These are phyloP conservation scores for Crotalus horridus DNA, from an alignment of 2,113 vertebrate species.

Conservation along the genomic window DNA sequence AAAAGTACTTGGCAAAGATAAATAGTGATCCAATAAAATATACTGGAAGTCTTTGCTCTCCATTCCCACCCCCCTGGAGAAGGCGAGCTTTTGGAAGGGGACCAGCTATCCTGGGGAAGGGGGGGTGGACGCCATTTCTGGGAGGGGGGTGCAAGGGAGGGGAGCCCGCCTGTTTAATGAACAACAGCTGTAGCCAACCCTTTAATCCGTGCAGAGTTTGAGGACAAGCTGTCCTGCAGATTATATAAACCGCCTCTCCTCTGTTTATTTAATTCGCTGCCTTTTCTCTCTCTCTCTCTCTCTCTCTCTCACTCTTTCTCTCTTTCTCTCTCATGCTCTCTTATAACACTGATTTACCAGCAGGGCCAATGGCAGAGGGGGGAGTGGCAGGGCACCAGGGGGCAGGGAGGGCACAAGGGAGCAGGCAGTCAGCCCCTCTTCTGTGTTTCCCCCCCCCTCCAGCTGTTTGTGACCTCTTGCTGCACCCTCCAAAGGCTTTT, in stretches of 20 bases:
- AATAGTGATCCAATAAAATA: slow-evolving; percentile 35
- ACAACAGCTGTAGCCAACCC: slow-evolving; percentile 42
- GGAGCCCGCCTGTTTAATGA: slow-evolving; percentile 59
- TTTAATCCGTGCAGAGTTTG: slow-evolving; percentile 63
- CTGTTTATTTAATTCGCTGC: slow-evolving; percentile 65
- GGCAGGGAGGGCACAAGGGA: neutral
- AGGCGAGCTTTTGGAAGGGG: neutral
- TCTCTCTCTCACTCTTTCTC: neutral
- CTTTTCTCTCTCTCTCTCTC: no score
- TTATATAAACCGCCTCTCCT: slow-evolving; percentile 67
- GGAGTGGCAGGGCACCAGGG: slow-evolving; percentile 30
- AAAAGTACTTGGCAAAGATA: slow-evolving; percentile 50
- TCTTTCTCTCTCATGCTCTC: slow-evolving; percentile 1
- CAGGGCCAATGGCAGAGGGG: slow-evolving; percentile 47
- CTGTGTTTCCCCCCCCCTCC: neutral
- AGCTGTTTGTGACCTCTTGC: neutral
- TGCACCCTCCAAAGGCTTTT: neutral
- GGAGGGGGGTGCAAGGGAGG: neutral
- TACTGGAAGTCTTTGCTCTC: neutral
- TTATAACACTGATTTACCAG: slow-evolving; percentile 49
- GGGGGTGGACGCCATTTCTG: neutral
- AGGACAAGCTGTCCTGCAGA: slow-evolving; percentile 65
- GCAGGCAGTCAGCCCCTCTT: accelerated
- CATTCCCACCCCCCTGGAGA: neutral
- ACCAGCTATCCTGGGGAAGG: neutral